These are phyloP conservation scores for Neolamprologus sp. DNA, from an alignment of 2,113 vertebrate genomes.

Conservation along the genomic window DNA sequence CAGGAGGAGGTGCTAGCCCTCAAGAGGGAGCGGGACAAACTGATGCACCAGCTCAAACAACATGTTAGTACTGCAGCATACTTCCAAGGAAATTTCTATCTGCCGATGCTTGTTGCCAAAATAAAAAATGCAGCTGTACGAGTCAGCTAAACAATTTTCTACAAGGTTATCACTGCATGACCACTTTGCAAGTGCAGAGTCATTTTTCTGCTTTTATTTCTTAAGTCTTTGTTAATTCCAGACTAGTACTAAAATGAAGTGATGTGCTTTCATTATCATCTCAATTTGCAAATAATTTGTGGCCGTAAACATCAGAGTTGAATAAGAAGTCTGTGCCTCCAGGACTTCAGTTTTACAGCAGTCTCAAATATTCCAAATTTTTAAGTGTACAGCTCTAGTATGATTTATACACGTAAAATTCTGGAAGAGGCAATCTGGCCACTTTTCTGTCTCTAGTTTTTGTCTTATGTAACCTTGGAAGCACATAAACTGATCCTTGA, in stretches of 20 bases:
- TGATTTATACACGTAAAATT: background rate
- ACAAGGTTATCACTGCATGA: background rate
- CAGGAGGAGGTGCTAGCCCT: constrained; percentile 95
- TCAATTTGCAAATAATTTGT: background rate
- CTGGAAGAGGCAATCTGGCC: background rate
- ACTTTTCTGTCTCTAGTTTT: background rate
- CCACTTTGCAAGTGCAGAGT: background rate
- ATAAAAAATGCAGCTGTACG: background rate
- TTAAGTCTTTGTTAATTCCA: background rate
- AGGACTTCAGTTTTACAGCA: background rate
- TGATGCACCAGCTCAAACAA: constrained; percentile 97
- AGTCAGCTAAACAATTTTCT: background rate
- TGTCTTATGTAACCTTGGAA: background rate
- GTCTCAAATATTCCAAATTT: background rate
- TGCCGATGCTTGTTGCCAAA: background rate
- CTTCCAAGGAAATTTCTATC: background rate
- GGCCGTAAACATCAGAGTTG: background rate
- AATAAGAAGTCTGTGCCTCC: background rate
- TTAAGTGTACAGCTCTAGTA: background rate
- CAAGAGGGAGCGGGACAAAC: constrained; percentile 93
- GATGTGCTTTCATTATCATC: background rate
- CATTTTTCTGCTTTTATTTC: background rate
- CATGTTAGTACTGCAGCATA: constrained; percentile 75
- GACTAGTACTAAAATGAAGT: background rate
- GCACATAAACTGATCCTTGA: background rate